A percentile compares a stretch with the other conserved stretches of the same genome.
phyloP scores from a whole-genome alignment of 2,797 vertebrate genomes.

The Serranus cabrilla region DNA sequence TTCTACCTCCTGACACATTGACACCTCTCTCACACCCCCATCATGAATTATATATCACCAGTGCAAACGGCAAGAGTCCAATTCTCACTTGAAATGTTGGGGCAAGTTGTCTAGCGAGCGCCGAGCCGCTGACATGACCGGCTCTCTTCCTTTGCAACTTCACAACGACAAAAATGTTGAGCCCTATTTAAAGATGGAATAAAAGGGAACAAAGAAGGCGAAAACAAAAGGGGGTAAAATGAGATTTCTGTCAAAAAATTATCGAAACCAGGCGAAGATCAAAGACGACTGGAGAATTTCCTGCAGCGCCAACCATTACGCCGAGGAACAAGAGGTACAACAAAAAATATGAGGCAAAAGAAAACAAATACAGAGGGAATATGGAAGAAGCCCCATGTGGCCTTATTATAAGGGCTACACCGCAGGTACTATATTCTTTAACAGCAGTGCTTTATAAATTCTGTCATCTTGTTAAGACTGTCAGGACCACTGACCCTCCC shows the following conservation, averaged over 20 bases:
- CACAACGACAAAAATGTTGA: slow-evolving; percentile 78
- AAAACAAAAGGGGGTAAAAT: slow-evolving; percentile 75
- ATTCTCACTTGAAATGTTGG: slow-evolving; percentile 88
- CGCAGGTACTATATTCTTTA: slow-evolving; percentile 89
- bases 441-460: slow-evolving; percentile 91
- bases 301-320: slow-evolving; percentile 80
- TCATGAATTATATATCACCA: slow-evolving; percentile 90
- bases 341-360: slow-evolving; percentile 87
- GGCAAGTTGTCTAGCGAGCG: slow-evolving; percentile 83
- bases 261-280: slow-evolving; percentile 80
- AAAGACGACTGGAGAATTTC: slow-evolving; percentile 83
- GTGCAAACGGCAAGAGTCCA: slow-evolving; percentile 85
- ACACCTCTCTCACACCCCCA: slow-evolving; percentile 86
- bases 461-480: slow-evolving; percentile 91
- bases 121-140: slow-evolving; percentile 81
- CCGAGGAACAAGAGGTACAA: slow-evolving; percentile 82
- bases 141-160: slow-evolving; percentile 76
- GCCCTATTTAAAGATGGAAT: slow-evolving; percentile 70
- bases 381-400: slow-evolving; percentile 90
- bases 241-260: slow-evolving; percentile 83
- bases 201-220: slow-evolving; percentile 63
- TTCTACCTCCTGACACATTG: slow-evolving; percentile 88
- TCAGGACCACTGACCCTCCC: slow-evolving; percentile 90
- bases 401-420: slow-evolving; percentile 93
- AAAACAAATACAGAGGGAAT: slow-evolving; percentile 87